Evolutionary conservation across 2,797 vertebrate genomes (phyloP), one percentile per base, ranked within the genome.

Genomic region (Streptopelia turtur): DNA sequence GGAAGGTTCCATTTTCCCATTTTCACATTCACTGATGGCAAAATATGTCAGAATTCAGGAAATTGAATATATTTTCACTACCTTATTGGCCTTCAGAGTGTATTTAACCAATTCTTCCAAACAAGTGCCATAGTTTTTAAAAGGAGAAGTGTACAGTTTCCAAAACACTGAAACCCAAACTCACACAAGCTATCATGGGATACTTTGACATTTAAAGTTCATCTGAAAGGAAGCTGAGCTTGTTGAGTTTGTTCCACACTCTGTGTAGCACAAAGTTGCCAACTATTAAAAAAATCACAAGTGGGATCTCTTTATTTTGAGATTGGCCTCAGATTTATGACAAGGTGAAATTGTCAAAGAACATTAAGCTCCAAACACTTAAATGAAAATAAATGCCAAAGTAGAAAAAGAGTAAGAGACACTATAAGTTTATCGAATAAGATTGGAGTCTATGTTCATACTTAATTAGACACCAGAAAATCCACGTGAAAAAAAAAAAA

Each of bases 151-250:
- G 4, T 72, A 47, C 27, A 47, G 59, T 93, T 96, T 93, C 83
- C 93, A 74, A 69, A 77, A 41, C 47, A 66, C 25, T 60, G 75
- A 79, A 83, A 81, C 35, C 22, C 59, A 87, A 76, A 79, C 28
- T 81, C 53, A 41, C 3, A 2, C 43, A 59, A 84, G 52, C 27
- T 72, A 5, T 87, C 65, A 65, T 41, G 52, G 52, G 56, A 76
- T 69, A n/a, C 31, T 88, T 79, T 50, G 89, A 71, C 60, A 78
- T 91, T 87, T 91, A 74, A 91, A 93, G 50, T 86, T 94, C 43
- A 70, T 70, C 43, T 72, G 72, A 81, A 63, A 82, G 41, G 25
- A 72, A 77, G 7, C 10, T 85, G 41, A 6, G 37, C 37, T 77
- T 63, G 23, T 50, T 83, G 39, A 68, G 13, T n/a, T 87, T 70